Evolutionary conservation across 2,888 invertebrate genomes (phyloP).

Genomic region (Eucera pruinosa): DNA sequence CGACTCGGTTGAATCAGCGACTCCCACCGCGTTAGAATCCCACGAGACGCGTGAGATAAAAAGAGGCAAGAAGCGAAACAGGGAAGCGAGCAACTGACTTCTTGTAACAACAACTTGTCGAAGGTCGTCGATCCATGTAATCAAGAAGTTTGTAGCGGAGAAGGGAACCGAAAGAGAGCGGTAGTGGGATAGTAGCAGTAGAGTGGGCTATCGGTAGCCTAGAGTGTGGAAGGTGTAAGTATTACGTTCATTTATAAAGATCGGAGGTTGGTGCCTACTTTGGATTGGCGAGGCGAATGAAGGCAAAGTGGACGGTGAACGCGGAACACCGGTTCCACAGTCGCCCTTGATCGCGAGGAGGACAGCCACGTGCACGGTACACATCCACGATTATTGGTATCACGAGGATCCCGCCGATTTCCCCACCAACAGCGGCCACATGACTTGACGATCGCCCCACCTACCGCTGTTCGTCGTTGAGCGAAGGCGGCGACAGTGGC

Average conservation of each 20-base stretch:
- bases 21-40: background rate
- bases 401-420: conserved; percentile 44
- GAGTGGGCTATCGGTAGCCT: background rate
- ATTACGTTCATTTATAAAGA: background rate
- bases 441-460: conserved; percentile 69
- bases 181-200: too few relatives aligned
- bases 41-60: background rate
- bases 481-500: conserved; percentile 63
- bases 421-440: conserved; percentile 63
- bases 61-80: background rate
- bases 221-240: background rate
- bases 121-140: conserved; percentile 36
- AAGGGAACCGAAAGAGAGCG: background rate
- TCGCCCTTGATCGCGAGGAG: conserved; percentile 41
- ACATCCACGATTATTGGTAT: conserved; percentile 40
- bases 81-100: background rate
- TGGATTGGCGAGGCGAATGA: conserved; percentile 29
- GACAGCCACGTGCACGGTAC: conserved; percentile 44
- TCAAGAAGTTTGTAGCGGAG: conserved; percentile 20
- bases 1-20: conserved; percentile 5
- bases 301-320: conserved; percentile 10
- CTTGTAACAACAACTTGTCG: conserved; percentile 19
- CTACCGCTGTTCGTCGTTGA: conserved; percentile 66
- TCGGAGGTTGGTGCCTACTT: conserved; percentile 1
- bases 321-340: conserved; percentile 6